Percentiles rank a stretch among this genome's conserved stretches.
These are phyloP conservation scores for Lagopus leucura DNA, from an alignment of 2,113 vertebrate species.

Conservation along the genomic window DNA sequence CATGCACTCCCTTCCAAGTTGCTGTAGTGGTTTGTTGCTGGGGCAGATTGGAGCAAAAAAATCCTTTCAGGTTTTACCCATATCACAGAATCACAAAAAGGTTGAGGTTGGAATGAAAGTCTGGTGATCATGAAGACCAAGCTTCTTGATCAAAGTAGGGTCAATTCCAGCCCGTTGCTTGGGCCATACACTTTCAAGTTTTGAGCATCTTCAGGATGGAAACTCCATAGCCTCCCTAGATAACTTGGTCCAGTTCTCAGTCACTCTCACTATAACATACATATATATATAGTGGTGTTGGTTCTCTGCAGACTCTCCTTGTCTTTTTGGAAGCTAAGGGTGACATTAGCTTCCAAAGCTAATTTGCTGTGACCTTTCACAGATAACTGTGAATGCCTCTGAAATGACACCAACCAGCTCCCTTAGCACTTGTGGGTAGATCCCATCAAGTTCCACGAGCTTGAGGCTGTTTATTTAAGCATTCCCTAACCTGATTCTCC, in stretches of 20 bases:
- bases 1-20: background rate
- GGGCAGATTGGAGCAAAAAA: background rate
- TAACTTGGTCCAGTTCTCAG: background rate
- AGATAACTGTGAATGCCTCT: background rate
- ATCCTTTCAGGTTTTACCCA: background rate
- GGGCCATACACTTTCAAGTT: background rate
- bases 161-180: background rate
- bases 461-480: background rate
- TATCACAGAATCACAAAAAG: background rate
- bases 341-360: background rate
- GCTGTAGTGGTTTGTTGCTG: background rate
- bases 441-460: background rate
- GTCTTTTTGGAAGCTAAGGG: background rate
- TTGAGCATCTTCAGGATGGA: background rate
- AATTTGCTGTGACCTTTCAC: background rate
- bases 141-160: background rate
- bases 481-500: background rate
- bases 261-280: background rate
- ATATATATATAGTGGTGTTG: background rate
- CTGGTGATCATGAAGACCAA: background rate
- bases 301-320: background rate
- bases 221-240: background rate
- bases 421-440: background rate
- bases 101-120: background rate
- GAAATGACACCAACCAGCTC: background rate